Percentiles rank a stretch among this genome's conserved stretches.
Evolutionary conservation across 92 coral and sea anemone species (phyloP).

Genomic region (Epizoanthus ramosus): DNA sequence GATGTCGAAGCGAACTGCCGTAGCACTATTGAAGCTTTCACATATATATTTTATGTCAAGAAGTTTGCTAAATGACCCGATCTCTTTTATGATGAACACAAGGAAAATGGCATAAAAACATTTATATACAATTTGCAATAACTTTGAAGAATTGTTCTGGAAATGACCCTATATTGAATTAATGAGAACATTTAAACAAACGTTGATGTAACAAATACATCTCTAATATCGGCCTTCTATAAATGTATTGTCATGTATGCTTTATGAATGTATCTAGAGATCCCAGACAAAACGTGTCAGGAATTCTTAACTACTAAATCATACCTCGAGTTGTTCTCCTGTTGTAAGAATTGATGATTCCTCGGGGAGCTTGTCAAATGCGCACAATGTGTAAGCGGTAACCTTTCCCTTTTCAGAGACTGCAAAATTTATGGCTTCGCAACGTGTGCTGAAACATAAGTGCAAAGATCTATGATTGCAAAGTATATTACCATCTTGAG

Average conservation of each 20-base stretch:
- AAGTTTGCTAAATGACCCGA: no score
- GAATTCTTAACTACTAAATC: not conserved
- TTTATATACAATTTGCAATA: no score
- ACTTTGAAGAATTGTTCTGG: no score
- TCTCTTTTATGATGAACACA: no score
- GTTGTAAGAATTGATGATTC: conserved; percentile 10
- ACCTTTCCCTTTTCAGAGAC: conserved; percentile 72
- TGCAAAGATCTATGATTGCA: not conserved
- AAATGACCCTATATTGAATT: no score
- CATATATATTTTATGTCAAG: no score
- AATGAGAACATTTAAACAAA: no score
- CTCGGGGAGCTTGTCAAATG: conserved; percentile 48
- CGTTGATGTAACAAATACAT: no score
- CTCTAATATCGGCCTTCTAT: no score
- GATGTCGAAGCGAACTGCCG: not conserved
- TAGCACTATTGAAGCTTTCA: not conserved
- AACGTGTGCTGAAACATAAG: conserved; percentile 57
- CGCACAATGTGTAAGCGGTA: conserved; percentile 76
- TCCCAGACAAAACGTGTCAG: not conserved
- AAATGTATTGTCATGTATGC: no score
- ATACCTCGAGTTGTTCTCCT: conserved; percentile 49
- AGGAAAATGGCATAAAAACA: no score
- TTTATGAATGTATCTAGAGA: no score
- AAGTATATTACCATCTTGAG: not conserved
- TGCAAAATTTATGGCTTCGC: conserved; percentile 89